Evolutionary conservation across 2,113 vertebrate species (phyloP).

Genomic region (Hypanus sabinus): DNA sequence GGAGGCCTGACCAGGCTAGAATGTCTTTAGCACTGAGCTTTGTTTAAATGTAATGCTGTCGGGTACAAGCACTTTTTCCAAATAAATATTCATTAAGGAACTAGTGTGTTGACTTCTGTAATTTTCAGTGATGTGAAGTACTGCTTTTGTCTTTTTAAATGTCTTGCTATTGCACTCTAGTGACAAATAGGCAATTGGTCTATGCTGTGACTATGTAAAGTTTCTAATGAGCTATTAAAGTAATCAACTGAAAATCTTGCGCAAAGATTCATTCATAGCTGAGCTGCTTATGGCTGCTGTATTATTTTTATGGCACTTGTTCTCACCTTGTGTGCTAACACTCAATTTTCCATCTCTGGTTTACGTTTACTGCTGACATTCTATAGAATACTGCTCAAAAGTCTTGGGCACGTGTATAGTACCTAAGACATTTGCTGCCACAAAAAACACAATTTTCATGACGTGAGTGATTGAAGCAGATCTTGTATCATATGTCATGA

Average conservation of each 20-base stretch:
- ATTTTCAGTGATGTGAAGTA: neutral
- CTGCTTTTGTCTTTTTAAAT: neutral
- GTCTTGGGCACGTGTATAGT: too few species aligned
- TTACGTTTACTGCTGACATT: neutral
- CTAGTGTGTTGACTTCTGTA: conserved; percentile 2
- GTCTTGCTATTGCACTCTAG: neutral
- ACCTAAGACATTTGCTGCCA: too few species aligned
- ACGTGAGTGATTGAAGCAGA: too few species aligned
- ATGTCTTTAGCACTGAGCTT: neutral
- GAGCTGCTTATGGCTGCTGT: conserved; percentile 7
- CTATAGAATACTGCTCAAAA: too few species aligned
- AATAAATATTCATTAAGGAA: conserved; percentile 20
- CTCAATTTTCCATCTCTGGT: neutral
- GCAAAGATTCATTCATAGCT: conserved; percentile 3
- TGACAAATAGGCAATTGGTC: neutral
- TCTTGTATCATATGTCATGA: too few species aligned
- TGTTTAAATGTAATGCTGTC: conserved; percentile 34
- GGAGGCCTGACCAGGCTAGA: neutral
- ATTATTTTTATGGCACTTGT: neutral
- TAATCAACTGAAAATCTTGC: neutral
- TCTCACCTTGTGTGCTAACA: neutral
- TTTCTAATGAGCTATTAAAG: conserved; percentile 23
- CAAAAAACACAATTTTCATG: too few species aligned
- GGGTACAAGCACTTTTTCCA: conserved; percentile 19
- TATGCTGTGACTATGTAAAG: neutral